phyloP scores from a whole-genome alignment of 2,113 vertebrate genomes.

The Cheilinus undulatus region DNA sequence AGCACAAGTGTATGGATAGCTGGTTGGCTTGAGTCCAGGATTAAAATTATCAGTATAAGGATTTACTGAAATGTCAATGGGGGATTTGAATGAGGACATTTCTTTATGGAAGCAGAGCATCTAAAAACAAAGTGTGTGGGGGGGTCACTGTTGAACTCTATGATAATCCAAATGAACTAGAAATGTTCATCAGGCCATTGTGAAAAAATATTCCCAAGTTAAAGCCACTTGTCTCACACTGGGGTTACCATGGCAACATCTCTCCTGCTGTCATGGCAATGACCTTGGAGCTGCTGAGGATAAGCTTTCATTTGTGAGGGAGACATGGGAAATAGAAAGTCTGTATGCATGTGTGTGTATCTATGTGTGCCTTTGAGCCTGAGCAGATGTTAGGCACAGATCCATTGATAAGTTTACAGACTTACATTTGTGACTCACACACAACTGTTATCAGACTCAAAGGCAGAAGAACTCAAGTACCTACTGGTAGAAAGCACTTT shows the following conservation, averaged over 20 bases:
- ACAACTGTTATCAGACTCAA: background rate
- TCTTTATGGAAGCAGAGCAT: too few species aligned
- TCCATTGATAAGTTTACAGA: slow-evolving; percentile 29
- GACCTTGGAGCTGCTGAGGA: slow-evolving; percentile 51
- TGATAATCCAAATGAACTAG: background rate
- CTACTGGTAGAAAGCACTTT: background rate
- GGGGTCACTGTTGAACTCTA: too few species aligned
- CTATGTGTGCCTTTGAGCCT: background rate
- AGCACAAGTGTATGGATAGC: too few species aligned
- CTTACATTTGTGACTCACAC: slow-evolving; percentile 7
- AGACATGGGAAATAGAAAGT: slow-evolving; percentile 34
- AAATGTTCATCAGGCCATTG: background rate
- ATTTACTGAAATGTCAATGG: too few species aligned
- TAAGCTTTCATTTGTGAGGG: slow-evolving; percentile 24
- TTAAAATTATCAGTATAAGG: too few species aligned
- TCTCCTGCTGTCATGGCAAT: slow-evolving; percentile 47
- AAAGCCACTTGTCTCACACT: background rate
- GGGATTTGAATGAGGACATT: too few species aligned
- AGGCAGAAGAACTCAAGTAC: background rate
- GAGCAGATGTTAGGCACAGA: slow-evolving; percentile 9
- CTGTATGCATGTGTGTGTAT: slow-evolving; percentile 9
- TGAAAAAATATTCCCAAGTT: background rate
- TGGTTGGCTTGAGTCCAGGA: too few species aligned
- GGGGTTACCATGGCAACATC: slow-evolving; percentile 43
- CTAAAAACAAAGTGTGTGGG: too few species aligned